phyloP scores from a whole-genome alignment of 2,113 vertebrate species.

The Cyprinodon tularosa region DNA sequence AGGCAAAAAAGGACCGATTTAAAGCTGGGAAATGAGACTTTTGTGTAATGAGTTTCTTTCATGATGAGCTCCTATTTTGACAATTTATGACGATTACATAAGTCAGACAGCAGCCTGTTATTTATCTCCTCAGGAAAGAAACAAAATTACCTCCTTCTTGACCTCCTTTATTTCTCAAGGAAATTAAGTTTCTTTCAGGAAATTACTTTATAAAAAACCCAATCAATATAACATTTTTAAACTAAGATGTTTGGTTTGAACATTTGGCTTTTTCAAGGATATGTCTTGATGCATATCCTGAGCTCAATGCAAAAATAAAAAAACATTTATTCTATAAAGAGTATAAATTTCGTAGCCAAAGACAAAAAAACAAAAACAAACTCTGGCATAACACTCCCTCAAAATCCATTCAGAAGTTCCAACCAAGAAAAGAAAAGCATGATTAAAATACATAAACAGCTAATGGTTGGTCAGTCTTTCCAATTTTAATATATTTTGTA shows the following conservation, averaged over 20 bases:
- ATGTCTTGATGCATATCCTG: not conserved
- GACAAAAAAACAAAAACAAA: not conserved
- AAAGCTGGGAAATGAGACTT: not conserved
- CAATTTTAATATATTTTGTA: not conserved
- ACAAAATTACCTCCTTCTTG: conserved; percentile 4
- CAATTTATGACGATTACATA: conserved; percentile 7
- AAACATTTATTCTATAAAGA: not conserved
- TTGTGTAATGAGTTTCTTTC: conserved; percentile 31
- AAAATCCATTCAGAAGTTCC: not conserved
- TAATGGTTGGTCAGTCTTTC: not conserved
- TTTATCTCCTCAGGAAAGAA: conserved; percentile 5
- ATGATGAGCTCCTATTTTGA: conserved; percentile 2
- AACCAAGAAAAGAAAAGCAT: not conserved
- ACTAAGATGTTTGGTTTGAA: not conserved
- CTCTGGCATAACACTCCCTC: no score
- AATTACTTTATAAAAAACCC: not conserved
- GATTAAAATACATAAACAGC: not conserved
- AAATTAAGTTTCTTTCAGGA: not conserved
- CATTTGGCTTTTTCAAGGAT: not conserved
- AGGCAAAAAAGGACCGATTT: not conserved
- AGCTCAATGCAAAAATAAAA: not conserved
- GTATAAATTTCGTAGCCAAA: not conserved
- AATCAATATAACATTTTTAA: not conserved
- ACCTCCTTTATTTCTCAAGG: not conserved
- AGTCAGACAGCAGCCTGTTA: not conserved